phyloP scores from a whole-genome alignment of 2,888 invertebrate genomes.

The Oxytorus armatus region DNA sequence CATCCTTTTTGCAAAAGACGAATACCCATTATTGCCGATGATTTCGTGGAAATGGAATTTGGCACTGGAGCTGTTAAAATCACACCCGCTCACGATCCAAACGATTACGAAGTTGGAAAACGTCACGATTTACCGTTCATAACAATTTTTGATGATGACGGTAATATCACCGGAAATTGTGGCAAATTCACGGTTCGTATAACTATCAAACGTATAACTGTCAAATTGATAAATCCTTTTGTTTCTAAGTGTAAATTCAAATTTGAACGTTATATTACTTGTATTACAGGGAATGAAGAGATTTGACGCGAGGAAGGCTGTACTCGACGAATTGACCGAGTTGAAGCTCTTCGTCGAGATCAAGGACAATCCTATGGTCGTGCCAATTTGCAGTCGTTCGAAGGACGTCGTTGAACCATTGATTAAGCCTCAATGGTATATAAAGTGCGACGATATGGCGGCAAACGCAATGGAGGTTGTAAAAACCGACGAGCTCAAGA shows the following conservation, averaged over 20 bases:
- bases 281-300: conserved; percentile 92
- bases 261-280: conserved; percentile 44
- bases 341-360: conserved; percentile 91
- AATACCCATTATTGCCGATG: conserved; percentile 95
- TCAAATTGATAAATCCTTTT: too few relatives aligned
- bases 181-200: conserved; percentile 89
- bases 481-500: conserved; percentile 91
- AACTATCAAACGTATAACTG: neutral
- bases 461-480: conserved; percentile 93
- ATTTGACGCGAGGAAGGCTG: conserved; percentile 94
- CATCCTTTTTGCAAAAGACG: conserved; percentile 95
- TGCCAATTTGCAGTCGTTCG: conserved; percentile 97
- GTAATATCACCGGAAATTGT: conserved; percentile 92
- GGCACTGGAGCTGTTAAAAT: conserved; percentile 99
- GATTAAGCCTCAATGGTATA: conserved; percentile 98
- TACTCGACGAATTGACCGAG: conserved; percentile 91
- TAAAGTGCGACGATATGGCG: conserved; percentile 96
- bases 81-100: conserved; percentile 98
- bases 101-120: conserved; percentile 98
- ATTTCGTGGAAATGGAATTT: conserved; percentile 97
- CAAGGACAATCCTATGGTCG: conserved; percentile 97
- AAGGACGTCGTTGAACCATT: conserved; percentile 99
- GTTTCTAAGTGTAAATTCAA: too few relatives aligned
- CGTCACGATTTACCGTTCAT: conserved; percentile 94
- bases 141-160: conserved; percentile 96